phyloP scores from a whole-genome alignment of 1,140 invertebrate species.

The Anastrepha obliqua region DNA sequence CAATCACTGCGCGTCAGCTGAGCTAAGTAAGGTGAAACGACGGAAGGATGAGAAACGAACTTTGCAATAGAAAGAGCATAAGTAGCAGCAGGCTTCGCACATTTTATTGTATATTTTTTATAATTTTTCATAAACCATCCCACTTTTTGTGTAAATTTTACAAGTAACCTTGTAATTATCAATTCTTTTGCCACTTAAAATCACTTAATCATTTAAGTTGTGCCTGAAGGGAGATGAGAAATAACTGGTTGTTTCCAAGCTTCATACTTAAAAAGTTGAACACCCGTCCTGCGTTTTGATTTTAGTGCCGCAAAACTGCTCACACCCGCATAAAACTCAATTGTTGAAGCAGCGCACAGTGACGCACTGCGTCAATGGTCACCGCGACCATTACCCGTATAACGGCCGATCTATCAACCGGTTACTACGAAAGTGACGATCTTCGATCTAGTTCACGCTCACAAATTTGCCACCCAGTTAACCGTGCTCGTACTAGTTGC shows the following conservation, averaged over 20 bases:
- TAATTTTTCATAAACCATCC: neutral
- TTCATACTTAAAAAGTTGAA: neutral
- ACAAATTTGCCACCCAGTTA: neutral
- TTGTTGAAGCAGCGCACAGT: neutral
- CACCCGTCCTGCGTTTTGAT: neutral
- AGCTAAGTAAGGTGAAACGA: neutral
- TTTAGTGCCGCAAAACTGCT: neutral
- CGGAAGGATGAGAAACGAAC: neutral
- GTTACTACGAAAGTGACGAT: neutral
- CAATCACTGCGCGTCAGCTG: neutral
- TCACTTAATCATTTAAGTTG: no score
- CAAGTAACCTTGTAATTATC: neutral
- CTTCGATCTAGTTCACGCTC: neutral
- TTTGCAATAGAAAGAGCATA: neutral
- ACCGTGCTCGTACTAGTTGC: neutral
- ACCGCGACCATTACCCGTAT: neutral
- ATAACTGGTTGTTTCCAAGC: neutral
- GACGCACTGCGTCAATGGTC: constrained; percentile 22
- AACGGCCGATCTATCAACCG: neutral
- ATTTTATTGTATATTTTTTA: neutral
- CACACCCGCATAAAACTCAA: neutral
- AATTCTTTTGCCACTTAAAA: neutral
- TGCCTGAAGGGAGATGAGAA: neutral
- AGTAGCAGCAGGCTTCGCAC: neutral
- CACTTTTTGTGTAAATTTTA: neutral